A percentile compares a stretch with the other conserved stretches of the same genome.
Conservation (phyloP, 2,888 invertebrate species). For the Drosophila quinaria region DNA sequence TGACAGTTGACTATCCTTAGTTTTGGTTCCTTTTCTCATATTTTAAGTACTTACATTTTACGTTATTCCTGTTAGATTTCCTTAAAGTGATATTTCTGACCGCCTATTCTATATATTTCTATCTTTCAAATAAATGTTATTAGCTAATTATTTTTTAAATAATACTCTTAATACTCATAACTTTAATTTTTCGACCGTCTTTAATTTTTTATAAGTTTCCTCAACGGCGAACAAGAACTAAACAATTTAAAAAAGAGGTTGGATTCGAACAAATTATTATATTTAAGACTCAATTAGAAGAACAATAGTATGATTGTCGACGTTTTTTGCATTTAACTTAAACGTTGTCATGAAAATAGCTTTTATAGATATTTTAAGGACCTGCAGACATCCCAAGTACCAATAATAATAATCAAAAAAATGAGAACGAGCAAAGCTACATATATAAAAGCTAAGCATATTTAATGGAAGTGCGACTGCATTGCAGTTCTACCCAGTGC, state of each 20-base stretch:
- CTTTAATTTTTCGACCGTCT: background rate
- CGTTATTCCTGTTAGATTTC: background rate
- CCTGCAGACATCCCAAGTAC: constrained; percentile 14
- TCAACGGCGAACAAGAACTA: too few species aligned
- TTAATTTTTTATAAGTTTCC: too few species aligned
- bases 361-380: constrained; percentile 9
- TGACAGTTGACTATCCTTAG: background rate
- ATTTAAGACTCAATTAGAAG: too few species aligned
- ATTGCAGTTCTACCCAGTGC: constrained; percentile 40
- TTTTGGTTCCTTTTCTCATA: background rate
- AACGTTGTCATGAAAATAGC: constrained; percentile 5
- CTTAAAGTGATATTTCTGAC: background rate
- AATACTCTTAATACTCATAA: background rate
- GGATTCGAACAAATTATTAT: background rate
- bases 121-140: background rate
- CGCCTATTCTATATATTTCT: background rate
- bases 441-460: constrained; percentile 46
- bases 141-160: background rate
- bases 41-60: background rate
- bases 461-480: constrained; percentile 50
- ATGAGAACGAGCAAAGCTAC: constrained; percentile 14
- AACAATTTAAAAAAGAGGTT: background rate
- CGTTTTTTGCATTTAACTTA: background rate
- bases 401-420: constrained; percentile 60
- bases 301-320: background rate